Percentiles rank a stretch among this genome's conserved stretches.
Evolutionary conservation across 2,797 vertebrate species (phyloP).

Genomic region (Vespertilio murinus): DNA sequence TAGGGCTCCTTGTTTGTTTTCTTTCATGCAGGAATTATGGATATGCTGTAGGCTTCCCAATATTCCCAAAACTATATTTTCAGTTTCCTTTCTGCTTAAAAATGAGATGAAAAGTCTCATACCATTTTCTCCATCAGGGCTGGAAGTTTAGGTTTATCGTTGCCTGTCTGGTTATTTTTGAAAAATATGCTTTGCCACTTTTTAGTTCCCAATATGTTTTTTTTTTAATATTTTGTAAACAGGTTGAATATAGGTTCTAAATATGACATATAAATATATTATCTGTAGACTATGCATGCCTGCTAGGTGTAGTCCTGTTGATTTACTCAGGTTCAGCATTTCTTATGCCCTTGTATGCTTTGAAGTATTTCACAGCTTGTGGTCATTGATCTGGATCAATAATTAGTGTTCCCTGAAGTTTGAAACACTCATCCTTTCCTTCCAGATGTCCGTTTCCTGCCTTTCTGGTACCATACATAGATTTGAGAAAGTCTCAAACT

Average conservation of each 20-base stretch:
- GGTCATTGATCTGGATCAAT: not conserved
- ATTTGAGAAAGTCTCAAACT: not conserved
- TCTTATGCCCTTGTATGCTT: not conserved
- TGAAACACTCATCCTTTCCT: not conserved
- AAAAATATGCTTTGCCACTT: not conserved
- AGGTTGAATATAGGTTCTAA: not conserved
- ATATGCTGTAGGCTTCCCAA: not conserved
- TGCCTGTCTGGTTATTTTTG: not conserved
- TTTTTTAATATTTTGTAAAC: not conserved
- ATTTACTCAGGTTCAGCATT: not conserved
- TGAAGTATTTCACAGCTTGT: not conserved
- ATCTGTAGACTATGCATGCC: not conserved
- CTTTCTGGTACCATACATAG: not conserved
- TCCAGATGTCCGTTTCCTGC: not conserved
- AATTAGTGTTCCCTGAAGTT: not conserved
- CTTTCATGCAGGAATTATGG: not conserved
- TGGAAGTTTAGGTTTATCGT: not conserved
- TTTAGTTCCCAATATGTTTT: not conserved
- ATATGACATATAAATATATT: not conserved
- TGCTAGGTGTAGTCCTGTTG: not conserved
- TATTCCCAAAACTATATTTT: not conserved
- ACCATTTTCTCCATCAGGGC: not conserved
- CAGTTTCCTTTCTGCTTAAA: not conserved
- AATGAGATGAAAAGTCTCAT: not conserved
- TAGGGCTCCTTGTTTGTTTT: not conserved